A percentile compares a stretch with the other conserved stretches of the same genome.
Conservation (phyloP, 2,113 vertebrate genomes). For the Cercocebus atys region DNA sequence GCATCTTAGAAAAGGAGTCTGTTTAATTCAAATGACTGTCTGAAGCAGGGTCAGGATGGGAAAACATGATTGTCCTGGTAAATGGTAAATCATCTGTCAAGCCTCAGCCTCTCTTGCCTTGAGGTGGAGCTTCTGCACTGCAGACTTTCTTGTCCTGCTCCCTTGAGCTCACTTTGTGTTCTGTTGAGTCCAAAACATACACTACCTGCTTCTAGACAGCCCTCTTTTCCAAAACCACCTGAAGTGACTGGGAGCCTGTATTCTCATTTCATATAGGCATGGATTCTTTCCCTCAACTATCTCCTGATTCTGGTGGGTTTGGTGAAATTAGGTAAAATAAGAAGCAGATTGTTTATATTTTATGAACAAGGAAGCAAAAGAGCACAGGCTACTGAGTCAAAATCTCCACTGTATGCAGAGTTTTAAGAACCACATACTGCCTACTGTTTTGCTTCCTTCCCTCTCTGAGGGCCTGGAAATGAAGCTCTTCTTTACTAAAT, state of each 20-base stretch:
- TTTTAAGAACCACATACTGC: neutral
- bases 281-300: neutral
- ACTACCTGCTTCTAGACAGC: neutral
- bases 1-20: constrained; percentile 24
- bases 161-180: neutral
- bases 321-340: neutral
- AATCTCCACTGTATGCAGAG: neutral
- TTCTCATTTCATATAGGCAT: neutral
- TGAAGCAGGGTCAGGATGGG: neutral
- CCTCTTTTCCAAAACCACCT: neutral
- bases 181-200: neutral
- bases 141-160: neutral
- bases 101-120: neutral
- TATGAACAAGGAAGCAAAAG: neutral
- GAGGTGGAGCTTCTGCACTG: neutral
- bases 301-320: neutral
- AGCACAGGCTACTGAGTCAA: neutral
- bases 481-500: neutral
- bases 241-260: neutral
- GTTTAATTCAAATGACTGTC: neutral
- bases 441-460: neutral
- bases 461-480: neutral
- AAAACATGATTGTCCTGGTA: neutral
- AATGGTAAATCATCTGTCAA: constrained; percentile 1
- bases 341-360: neutral